Percentiles rank a stretch among this genome's conserved stretches.
These are phyloP conservation scores for Corythoichthys intestinalis DNA, from an alignment of 2,113 vertebrate species.

Conservation along the genomic window DNA sequence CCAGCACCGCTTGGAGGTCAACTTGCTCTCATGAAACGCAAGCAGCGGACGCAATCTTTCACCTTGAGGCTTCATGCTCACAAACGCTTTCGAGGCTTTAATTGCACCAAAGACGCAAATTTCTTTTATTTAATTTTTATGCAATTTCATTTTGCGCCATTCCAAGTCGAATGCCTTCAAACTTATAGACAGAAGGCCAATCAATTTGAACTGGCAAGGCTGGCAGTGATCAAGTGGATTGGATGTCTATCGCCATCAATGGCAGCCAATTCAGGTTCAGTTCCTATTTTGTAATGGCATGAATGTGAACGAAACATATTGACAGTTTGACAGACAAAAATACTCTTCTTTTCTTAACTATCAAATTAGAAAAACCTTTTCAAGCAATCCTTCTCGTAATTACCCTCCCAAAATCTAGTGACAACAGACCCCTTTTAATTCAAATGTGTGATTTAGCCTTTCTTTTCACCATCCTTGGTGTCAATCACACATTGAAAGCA, in stretches of 20 bases:
- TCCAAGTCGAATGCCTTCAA: neutral
- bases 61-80: conserved; percentile 35
- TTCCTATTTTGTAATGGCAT: too few species aligned
- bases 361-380: too few species aligned
- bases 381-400: neutral
- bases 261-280: too few species aligned
- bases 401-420: neutral
- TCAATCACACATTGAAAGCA: conserved; percentile 32
- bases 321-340: too few species aligned
- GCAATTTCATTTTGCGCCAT: neutral
- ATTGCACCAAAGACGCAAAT: conserved; percentile 4
- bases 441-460: neutral
- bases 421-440: neutral
- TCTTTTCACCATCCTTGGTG: conserved; percentile 17
- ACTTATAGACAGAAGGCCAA: too few species aligned
- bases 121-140: neutral
- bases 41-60: conserved; percentile 27
- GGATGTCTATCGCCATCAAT: too few species aligned
- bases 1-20: conserved; percentile 72
- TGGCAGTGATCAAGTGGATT: too few species aligned
- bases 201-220: too few species aligned
- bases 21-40: conserved; percentile 77
- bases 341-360: too few species aligned
- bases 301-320: too few species aligned
- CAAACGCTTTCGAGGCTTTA: conserved; percentile 21